Conservation (phyloP, 2,888 invertebrate species). For the Hedychridium roseum region DNA sequence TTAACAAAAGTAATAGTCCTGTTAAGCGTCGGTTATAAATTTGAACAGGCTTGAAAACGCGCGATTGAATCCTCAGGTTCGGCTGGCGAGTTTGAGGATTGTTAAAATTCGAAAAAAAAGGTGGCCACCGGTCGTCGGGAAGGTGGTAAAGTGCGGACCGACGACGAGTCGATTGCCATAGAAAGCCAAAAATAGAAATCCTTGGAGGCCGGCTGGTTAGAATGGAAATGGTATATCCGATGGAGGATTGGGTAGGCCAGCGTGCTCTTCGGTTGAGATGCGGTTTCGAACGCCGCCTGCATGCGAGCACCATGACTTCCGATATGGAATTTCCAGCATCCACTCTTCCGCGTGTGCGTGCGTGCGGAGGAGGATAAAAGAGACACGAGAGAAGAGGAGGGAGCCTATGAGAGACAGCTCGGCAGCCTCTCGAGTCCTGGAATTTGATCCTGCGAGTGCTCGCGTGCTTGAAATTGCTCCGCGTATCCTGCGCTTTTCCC, state of each 20-base stretch:
- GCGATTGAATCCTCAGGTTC: no score
- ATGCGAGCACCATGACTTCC: constrained; percentile 18
- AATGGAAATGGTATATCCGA: neutral
- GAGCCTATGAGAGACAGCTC: neutral
- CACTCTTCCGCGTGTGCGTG: constrained; percentile 4
- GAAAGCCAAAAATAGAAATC: no score
- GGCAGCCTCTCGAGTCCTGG: constrained; percentile 21
- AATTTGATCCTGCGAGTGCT: constrained; percentile 31
- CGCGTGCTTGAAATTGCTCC: constrained; percentile 24
- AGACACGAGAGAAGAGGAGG: neutral
- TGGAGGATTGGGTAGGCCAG: neutral
- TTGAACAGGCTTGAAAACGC: no score
- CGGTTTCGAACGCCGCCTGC: constrained; percentile 22
- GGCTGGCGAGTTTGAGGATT: no score
- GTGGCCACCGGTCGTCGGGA: no score
- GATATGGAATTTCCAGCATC: constrained; percentile 34
- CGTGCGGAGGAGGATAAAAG: constrained; percentile 3
- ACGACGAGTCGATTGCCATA: no score
- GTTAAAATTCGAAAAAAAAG: no score
- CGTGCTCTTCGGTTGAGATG: constrained; percentile 8
- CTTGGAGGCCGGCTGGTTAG: no score
- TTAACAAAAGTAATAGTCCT: no score
- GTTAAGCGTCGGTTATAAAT: no score
- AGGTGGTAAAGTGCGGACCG: no score
- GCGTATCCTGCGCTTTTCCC: constrained; percentile 10